phyloP scores from a whole-genome alignment of 2,797 vertebrate genomes.

The Molossus molossus region DNA sequence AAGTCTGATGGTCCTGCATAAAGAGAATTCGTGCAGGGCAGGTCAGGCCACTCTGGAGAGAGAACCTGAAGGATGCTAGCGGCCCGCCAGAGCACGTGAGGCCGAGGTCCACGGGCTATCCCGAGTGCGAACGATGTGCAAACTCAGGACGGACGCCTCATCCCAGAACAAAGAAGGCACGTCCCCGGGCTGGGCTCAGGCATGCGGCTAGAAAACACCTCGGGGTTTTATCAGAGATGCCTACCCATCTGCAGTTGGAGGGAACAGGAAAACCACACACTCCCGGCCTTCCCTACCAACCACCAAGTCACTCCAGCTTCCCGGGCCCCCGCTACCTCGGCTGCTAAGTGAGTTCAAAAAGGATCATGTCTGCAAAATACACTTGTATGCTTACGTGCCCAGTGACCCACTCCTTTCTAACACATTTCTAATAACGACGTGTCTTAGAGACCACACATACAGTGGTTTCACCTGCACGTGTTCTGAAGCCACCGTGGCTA shows the following conservation, averaged over 20 bases:
- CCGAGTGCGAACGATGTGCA: background rate
- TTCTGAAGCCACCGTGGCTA: background rate
- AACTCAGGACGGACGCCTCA: background rate
- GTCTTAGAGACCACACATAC: too few species aligned
- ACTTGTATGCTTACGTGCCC: background rate
- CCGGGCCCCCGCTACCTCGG: background rate
- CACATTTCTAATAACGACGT: too few species aligned
- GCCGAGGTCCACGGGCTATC: background rate
- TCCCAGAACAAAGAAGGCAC: background rate
- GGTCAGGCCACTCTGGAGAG: background rate
- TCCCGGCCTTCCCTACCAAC: constrained; percentile 40
- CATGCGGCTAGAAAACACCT: constrained; percentile 29
- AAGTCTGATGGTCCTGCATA: background rate
- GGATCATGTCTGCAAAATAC: background rate
- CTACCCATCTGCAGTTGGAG: constrained; percentile 69
- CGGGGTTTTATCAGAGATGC: constrained; percentile 49
- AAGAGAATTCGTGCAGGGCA: background rate
- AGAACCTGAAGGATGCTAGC: background rate
- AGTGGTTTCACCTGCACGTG: background rate
- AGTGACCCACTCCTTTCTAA: background rate
- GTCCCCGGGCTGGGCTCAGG: background rate
- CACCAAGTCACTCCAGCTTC: constrained; percentile 24
- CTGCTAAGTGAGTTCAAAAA: background rate
- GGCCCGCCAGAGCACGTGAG: background rate
- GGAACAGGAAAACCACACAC: constrained; percentile 67